Evolutionary conservation across 2,113 vertebrate genomes (phyloP).

Genomic region (Oxyruncus cristatus): DNA sequence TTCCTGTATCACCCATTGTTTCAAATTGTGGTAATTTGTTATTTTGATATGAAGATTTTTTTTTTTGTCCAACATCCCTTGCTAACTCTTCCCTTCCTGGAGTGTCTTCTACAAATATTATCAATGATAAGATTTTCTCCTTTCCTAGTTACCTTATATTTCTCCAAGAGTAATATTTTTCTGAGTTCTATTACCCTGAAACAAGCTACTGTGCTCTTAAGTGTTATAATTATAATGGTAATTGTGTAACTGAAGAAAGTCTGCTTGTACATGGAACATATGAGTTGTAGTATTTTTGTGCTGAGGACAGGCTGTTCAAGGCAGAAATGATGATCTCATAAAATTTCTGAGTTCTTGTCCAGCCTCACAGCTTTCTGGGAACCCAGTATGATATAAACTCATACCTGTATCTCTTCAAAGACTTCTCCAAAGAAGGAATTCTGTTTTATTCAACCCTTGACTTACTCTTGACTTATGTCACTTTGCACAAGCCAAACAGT

Average conservation of each 20-base stretch:
- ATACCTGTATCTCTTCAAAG: neutral
- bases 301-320: neutral
- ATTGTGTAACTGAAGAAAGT: neutral
- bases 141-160: neutral
- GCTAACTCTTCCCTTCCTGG: neutral
- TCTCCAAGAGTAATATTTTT: neutral
- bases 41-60: neutral
- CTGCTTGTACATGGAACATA: neutral
- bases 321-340: neutral
- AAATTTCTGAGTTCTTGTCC: neutral
- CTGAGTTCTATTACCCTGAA: neutral
- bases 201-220: neutral
- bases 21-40: neutral
- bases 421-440: neutral
- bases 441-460: neutral
- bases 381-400: neutral
- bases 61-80: neutral
- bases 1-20: neutral
- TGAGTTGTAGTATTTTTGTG: neutral
- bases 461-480: neutral
- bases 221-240: neutral
- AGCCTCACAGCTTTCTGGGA: neutral
- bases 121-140: neutral
- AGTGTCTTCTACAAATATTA: neutral
- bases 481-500: neutral